A percentile compares a stretch with the other conserved stretches of the same genome.
Evolutionary conservation across 2,797 vertebrate genomes (phyloP).

Genomic region (Pelochelys cantorii): DNA sequence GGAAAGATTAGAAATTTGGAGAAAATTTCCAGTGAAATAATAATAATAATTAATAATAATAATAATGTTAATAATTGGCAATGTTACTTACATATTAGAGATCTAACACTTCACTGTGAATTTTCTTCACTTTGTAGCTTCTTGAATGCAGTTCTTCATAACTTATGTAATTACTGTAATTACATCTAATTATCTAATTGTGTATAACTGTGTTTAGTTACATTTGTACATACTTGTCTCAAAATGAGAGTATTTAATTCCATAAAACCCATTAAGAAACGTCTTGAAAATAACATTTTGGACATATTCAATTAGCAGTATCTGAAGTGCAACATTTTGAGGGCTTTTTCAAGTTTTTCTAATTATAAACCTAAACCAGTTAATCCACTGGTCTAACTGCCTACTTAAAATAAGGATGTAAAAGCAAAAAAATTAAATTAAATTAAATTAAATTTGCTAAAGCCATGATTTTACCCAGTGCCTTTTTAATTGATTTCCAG

Average conservation of each 20-base stretch:
- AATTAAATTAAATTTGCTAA: neutral
- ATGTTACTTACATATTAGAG: neutral
- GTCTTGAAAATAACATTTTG: conserved; percentile 4
- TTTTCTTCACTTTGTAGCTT: conserved; percentile 10
- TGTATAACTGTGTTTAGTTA: conserved; percentile 15
- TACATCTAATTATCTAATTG: neutral
- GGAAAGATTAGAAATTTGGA: neutral
- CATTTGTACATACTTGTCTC: neutral
- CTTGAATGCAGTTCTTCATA: conserved; percentile 28
- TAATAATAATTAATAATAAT: neutral
- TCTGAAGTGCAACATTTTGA: neutral
- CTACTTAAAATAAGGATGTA: neutral
- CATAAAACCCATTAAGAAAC: neutral
- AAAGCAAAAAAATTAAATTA: neutral
- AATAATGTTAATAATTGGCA: neutral
- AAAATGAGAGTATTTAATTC: conserved; percentile 15
- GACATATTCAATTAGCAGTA: neutral
- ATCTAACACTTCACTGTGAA: neutral
- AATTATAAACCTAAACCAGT: neutral
- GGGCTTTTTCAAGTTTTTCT: neutral
- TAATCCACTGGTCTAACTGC: neutral
- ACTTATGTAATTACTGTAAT: conserved; percentile 9
- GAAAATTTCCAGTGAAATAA: neutral
- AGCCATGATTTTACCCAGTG: neutral
- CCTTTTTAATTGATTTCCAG: neutral